Base-by-base conservation (phyloP, 2,113 vertebrate species). In the Chaetodon trifascialis region DNA sequence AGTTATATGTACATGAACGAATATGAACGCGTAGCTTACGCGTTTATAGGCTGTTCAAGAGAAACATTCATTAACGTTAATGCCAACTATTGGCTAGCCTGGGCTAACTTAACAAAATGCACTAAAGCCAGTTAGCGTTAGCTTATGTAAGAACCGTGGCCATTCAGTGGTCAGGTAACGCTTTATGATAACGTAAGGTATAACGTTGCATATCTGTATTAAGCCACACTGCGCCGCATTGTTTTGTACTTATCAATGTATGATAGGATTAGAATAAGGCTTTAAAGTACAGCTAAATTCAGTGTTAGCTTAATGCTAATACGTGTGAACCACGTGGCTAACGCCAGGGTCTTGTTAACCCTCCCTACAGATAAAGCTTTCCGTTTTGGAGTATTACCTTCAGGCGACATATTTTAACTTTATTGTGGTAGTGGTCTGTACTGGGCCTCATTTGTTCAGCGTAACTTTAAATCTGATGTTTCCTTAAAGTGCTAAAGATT, bases 241-340 rank as follows among this genome's bases (percentile, higher is more conserved):
- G 0, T 58, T 34, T 40, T 7, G 8, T 0, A n/a, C 21, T 11
- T 12, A 4, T n/a, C 19, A 19, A 11, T 44, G 11, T 3, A 46
- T 1, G 8, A 30, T 30, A 2, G 3, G 30, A 3, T 44, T 10
- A 44, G 1, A 4, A 5, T 25, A 5, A 5, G 0, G 4, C 7
- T 14, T 46, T 30, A 30, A 30, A 3, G 3, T 30, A 10, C 49
- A 19, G 1, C 21, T 11, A 16, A 66, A 5, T 49, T 11, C 11
- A 15, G 1, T 3, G 25, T 2, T 67, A 73, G 19, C 54, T 16
- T 21, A 3, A 44, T 2, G 83, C 77, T 70, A 80, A 36, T n/a
- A 1, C n/a, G 2, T 7, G 38, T 63, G 25, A 46, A n/a, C 73
- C 88, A 87, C 84, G 88, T 88, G 87, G 80, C 5, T 6, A 10